Evolutionary conservation across 2,888 invertebrate species (phyloP).

Genomic region (Chymomyza caudatula): DNA sequence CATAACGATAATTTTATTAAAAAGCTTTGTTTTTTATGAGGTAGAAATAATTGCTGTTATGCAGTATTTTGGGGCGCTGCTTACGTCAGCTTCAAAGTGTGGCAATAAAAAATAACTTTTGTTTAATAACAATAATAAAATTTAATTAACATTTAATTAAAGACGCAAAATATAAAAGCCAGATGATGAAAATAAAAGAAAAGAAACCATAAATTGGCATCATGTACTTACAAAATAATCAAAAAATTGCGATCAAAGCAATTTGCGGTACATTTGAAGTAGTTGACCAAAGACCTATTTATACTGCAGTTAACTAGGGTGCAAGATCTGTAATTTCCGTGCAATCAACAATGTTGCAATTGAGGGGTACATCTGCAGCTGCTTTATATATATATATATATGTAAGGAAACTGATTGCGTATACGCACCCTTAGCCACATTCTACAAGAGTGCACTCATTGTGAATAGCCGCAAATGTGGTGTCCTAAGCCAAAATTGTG

Average conservation of each 20-base stretch:
- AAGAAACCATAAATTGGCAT: background rate
- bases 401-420: background rate
- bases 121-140: slow-evolving; percentile 10
- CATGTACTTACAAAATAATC: background rate
- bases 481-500: background rate
- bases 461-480: background rate
- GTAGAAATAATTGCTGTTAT: background rate
- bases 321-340: background rate
- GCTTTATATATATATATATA: too few species aligned
- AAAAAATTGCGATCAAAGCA: too few species aligned
- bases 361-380: background rate
- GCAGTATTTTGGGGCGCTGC: background rate
- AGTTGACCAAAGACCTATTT: background rate
- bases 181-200: slow-evolving; percentile 15
- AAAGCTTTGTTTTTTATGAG: background rate
- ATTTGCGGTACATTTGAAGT: background rate
- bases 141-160: slow-evolving; percentile 24
- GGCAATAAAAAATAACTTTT: background rate
- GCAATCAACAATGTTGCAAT: background rate
- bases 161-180: slow-evolving; percentile 3
- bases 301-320: background rate
- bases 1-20: background rate
- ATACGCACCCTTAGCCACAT: background rate
- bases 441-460: background rate
- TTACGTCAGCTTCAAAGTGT: background rate